Evolutionary conservation across 2,113 vertebrate genomes (phyloP), one percentile per base, ranked within the genome.

Genomic region (Salminus brasiliensis): DNA sequence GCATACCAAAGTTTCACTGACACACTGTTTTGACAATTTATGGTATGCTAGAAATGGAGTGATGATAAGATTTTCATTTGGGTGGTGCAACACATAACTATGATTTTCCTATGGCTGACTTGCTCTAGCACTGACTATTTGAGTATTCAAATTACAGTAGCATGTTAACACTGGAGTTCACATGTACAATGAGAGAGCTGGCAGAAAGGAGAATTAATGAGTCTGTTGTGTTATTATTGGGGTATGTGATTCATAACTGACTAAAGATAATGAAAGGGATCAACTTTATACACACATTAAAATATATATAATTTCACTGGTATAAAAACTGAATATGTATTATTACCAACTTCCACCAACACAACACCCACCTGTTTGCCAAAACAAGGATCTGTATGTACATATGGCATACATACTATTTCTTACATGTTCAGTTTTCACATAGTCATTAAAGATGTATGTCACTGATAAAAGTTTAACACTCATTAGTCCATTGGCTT

Each of bases 291-390:
- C n/a, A n/a, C n/a, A n/a, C n/a, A n/a, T n/a, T n/a, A n/a, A n/a
- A n/a, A n/a, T n/a, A n/a, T n/a, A n/a, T n/a, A n/a, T 27, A 65
- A 41, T 18, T 66, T 15, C 10, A 52, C 12, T 32, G 43, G 32
- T 29, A 18, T 18, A 76, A 13, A 62, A 45, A 21, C 36, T 60
- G 41, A 18, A 23, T 27, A 12, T 45, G 36, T 34, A 66, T 49
- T 75, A 65, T 75, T 65, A 65, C 34, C n/a, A 43, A 16, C 34
- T 76, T 52, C n/a, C 52, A 23, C 45, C 55, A 45, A 45, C 74
- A 74, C 32, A 45, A 59, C 63, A 84, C 62, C 82, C 82, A 84
- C 82, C 82, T 83, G 77, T 49, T 83, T n/a, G 74, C 52, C 66
- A 59, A 59, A 62, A 36, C 36, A n/a, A 52, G n/a, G 34, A 55